phyloP scores from a whole-genome alignment of 2,113 vertebrate species.

The Myrmecobius fasciatus region DNA sequence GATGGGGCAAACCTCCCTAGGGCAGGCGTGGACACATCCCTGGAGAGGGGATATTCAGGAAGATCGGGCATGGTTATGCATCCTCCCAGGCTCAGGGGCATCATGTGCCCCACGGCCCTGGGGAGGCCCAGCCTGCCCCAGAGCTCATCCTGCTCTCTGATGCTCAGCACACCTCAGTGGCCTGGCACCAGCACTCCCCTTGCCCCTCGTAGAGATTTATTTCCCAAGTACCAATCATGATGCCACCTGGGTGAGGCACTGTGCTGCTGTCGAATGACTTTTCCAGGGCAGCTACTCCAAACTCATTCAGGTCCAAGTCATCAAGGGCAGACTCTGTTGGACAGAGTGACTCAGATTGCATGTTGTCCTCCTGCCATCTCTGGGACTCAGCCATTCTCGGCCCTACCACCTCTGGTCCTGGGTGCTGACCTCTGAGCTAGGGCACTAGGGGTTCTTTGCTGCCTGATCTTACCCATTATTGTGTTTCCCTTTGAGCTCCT shows the following conservation, averaged over 20 bases:
- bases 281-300: slow-evolving; percentile 95
- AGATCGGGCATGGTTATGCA: too few species aligned
- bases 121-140: not conserved
- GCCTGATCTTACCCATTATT: not conserved
- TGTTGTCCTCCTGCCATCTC: slow-evolving; percentile 61
- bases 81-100: not conserved
- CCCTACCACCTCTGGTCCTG: not conserved
- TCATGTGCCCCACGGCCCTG: not conserved
- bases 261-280: slow-evolving; percentile 94
- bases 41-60: not conserved
- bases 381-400: not conserved
- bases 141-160: not conserved
- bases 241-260: slow-evolving; percentile 88
- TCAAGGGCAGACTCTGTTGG: slow-evolving; percentile 95
- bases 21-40: not conserved
- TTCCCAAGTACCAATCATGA: slow-evolving; percentile 91
- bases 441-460: not conserved
- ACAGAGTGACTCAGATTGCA: slow-evolving; percentile 77
- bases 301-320: slow-evolving; percentile 96
- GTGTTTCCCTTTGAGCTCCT: not conserved
- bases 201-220: not conserved
- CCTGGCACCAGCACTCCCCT: not conserved
- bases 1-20: not conserved
- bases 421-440: not conserved
- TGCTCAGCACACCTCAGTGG: not conserved